These are phyloP conservation scores for Lasioglossum villosulum DNA, from an alignment of 2,888 invertebrate genomes.

Conservation along the genomic window DNA sequence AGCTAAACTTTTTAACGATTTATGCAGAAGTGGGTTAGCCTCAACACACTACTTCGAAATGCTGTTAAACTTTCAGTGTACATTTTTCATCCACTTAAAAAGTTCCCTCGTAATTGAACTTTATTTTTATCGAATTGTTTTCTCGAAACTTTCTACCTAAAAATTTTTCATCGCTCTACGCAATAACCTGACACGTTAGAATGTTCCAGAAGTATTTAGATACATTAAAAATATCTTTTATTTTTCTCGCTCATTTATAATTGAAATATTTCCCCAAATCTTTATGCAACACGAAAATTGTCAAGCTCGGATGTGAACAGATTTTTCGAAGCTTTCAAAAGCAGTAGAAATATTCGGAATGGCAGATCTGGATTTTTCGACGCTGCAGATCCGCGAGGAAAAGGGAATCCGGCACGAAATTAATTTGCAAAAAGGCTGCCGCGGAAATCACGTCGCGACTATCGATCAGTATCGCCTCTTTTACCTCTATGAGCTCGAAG, in stretches of 20 bases:
- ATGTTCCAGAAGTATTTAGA: not conserved
- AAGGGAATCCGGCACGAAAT: not conserved
- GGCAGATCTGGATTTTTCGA: not conserved
- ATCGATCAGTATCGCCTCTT: constrained; percentile 62
- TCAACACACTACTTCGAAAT: not conserved
- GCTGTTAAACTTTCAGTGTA: not conserved
- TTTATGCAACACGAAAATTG: not conserved
- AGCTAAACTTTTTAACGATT: not conserved
- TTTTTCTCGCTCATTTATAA: too few species aligned
- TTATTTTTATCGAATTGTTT: not conserved
- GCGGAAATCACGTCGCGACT: constrained; percentile 2
- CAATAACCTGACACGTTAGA: not conserved
- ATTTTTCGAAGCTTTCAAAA: not conserved
- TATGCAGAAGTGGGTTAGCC: not conserved
- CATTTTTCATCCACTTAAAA: not conserved
- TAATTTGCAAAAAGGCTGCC: constrained; percentile 10
- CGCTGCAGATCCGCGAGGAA: not conserved
- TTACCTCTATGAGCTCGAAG: constrained; percentile 85
- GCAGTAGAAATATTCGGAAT: not conserved
- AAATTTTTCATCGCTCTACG: not conserved
- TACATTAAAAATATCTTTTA: too few species aligned
- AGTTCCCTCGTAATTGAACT: not conserved
- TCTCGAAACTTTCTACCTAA: not conserved
- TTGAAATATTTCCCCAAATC: not conserved
- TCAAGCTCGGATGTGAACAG: not conserved